phyloP scores from a whole-genome alignment of 2,888 invertebrate species.

The Hypomecis atomaria region DNA sequence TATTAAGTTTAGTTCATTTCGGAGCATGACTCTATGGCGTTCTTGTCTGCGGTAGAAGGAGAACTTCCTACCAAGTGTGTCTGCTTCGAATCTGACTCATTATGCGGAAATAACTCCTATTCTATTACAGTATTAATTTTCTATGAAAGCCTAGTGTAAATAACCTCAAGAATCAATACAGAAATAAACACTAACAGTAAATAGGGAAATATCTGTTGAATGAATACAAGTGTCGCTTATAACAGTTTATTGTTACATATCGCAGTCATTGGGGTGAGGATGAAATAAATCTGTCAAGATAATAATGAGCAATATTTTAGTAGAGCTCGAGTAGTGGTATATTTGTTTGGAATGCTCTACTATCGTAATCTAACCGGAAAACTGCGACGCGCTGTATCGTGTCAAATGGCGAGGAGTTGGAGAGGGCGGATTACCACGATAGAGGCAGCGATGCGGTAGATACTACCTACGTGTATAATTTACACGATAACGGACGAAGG shows the following conservation, averaged over 20 bases:
- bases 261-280: slow-evolving; percentile 7
- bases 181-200: neutral
- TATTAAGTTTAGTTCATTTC: neutral
- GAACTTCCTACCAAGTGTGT: slow-evolving; percentile 22
- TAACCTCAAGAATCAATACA: neutral
- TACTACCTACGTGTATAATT: slow-evolving; percentile 41
- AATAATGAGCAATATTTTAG: slow-evolving; percentile 7
- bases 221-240: neutral
- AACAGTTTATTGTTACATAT: slow-evolving; percentile 2
- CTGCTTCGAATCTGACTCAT: slow-evolving; percentile 23
- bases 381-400: slow-evolving; percentile 19
- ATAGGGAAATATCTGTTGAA: slow-evolving; percentile 5
- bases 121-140: slow-evolving; percentile 8
- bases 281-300: slow-evolving; percentile 21
- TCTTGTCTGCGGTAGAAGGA: slow-evolving; percentile 31
- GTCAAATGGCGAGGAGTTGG: slow-evolving; percentile 22
- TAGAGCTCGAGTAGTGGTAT: slow-evolving; percentile 8
- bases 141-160: slow-evolving; percentile 8
- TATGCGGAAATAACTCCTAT: slow-evolving; percentile 21
- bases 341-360: slow-evolving; percentile 12
- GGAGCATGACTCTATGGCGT: slow-evolving; percentile 8
- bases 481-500: slow-evolving; percentile 56
- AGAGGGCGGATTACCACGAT: slow-evolving; percentile 28
- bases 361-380: slow-evolving; percentile 31
- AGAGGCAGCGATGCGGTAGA: slow-evolving; percentile 15